Conservation (phyloP, 1,140 invertebrate species). For the Penaeus chinensis region DNA sequence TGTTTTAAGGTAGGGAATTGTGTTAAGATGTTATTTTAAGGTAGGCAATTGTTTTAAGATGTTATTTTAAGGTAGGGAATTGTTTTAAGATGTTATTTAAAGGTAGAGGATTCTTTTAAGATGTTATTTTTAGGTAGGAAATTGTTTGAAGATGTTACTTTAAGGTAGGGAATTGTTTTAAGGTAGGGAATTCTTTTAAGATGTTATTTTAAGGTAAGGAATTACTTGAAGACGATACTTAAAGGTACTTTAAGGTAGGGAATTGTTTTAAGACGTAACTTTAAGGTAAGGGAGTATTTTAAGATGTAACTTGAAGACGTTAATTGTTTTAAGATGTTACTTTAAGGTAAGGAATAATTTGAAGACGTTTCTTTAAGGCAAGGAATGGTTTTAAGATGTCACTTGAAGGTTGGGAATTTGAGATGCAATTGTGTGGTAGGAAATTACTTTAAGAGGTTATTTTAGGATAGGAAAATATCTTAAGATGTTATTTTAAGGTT, state of each 20-base stretch:
- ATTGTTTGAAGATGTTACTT: no score
- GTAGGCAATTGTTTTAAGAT: neutral
- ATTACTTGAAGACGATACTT: conserved; percentile 64
- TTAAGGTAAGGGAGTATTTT: neutral
- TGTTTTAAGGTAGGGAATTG: neutral
- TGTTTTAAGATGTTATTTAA: neutral
- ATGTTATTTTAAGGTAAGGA: neutral
- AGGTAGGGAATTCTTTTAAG: neutral
- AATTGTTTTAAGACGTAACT: no score
- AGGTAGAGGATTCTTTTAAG: neutral
- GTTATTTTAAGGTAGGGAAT: neutral
- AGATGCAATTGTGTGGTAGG: no score
- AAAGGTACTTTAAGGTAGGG: conserved; percentile 60
- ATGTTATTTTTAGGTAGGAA: no score
- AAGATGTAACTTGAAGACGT: neutral
- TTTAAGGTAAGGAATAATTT: neutral
- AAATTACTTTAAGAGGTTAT: no score
- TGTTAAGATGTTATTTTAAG: no score
- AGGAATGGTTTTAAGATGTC: neutral
- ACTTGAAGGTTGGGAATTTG: neutral
- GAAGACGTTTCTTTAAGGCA: no score
- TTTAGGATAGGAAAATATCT: no score
- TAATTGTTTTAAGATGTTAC: neutral
- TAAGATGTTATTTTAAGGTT: no score
- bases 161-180: no score